phyloP scores from a whole-genome alignment of 2,888 invertebrate species.

The Odontocolon sp. region DNA sequence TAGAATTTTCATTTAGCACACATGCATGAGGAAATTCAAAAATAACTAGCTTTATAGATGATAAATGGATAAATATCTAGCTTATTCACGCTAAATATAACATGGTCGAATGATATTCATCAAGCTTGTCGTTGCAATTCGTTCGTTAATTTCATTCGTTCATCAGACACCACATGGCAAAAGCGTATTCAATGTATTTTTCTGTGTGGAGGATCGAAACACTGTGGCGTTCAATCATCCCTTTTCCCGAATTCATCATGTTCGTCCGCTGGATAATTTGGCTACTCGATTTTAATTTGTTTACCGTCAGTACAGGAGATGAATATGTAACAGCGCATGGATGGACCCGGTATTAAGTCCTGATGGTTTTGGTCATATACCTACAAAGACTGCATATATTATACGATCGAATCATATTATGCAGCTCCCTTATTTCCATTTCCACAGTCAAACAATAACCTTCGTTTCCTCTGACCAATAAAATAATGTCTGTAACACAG shows the following conservation, averaged over 20 bases:
- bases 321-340: constrained; percentile 1
- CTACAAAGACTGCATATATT: too few relatives aligned
- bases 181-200: constrained; percentile 4
- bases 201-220: not conserved
- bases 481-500: too few relatives aligned
- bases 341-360: constrained; percentile 16
- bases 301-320: constrained; percentile 15
- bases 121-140: not conserved
- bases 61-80: not conserved
- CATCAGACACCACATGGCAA: not conserved
- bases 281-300: constrained; percentile 29
- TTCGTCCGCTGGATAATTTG: constrained; percentile 12
- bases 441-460: too few relatives aligned
- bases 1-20: not conserved
- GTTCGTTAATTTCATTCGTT: constrained; percentile 34
- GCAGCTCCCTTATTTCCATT: too few relatives aligned
- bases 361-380: not conserved
- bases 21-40: too few relatives aligned
- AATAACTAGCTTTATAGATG: too few relatives aligned
- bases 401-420: too few relatives aligned
- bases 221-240: constrained; percentile 37
- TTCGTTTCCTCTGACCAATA: too few relatives aligned
- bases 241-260: constrained; percentile 17
- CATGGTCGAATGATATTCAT: not conserved
- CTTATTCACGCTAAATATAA: not conserved